These are phyloP conservation scores for Vanacampus margaritifer DNA, from an alignment of 2,113 vertebrate species.

Conservation along the genomic window DNA sequence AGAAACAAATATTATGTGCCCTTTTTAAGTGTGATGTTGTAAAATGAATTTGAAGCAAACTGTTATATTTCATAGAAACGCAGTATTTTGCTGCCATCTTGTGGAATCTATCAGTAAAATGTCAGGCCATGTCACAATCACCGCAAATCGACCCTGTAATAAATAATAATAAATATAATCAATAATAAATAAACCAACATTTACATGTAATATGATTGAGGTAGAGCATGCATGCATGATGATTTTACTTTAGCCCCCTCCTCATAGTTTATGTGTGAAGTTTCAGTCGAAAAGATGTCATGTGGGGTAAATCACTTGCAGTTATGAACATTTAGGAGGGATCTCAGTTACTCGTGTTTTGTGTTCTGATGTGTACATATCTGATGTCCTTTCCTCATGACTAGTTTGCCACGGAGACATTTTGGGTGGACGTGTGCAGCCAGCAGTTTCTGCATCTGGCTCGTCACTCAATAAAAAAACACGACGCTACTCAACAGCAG, in stretches of 20 bases:
- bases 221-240: too few species aligned
- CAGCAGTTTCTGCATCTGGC: conserved; percentile 23
- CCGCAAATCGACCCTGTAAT: too few species aligned
- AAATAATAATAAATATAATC: too few species aligned
- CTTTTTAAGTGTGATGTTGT: background rate
- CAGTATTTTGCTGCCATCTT: background rate
- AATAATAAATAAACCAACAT: too few species aligned
- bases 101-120: background rate
- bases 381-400: conserved; percentile 1
- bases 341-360: background rate
- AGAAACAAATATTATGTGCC: background rate
- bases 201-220: too few species aligned
- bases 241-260: too few species aligned
- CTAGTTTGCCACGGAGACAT: conserved; percentile 51
- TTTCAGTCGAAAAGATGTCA: too few species aligned
- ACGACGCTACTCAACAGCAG: conserved; percentile 66
- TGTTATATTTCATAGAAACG: background rate
- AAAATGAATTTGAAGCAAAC: background rate
- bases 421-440: conserved; percentile 30
- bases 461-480: conserved; percentile 31
- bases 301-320: too few species aligned
- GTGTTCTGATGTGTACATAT: background rate
- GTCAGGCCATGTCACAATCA: background rate
- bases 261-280: too few species aligned
- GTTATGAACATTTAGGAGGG: too few species aligned